phyloP scores from a whole-genome alignment of 2,888 invertebrate genomes.

The Gerosis bhagava region DNA sequence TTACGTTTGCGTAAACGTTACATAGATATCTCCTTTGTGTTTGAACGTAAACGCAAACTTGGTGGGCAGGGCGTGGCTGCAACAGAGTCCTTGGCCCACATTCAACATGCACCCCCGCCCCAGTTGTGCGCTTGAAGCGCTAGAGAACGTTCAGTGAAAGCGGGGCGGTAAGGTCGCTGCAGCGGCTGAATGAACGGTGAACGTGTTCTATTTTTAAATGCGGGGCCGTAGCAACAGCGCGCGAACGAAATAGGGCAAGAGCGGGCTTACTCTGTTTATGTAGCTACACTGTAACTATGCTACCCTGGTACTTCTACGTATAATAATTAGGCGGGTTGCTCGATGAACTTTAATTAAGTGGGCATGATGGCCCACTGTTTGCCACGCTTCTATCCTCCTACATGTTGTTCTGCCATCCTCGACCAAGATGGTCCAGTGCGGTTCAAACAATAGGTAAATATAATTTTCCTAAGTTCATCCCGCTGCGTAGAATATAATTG shows the following conservation, averaged over 20 bases:
- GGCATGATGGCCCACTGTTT: no score
- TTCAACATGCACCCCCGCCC: conserved; percentile 33
- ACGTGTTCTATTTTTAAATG: conserved; percentile 43
- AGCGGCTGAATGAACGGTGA: conserved; percentile 34
- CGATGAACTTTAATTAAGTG: background rate
- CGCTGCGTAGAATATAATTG: no score
- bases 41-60: conserved; percentile 19
- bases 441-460: no score
- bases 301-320: conserved; percentile 23
- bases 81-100: conserved; percentile 37
- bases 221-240: conserved; percentile 46
- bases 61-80: conserved; percentile 40
- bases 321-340: conserved; percentile 3
- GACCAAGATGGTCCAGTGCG: no score
- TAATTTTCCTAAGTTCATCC: no score
- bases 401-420: no score
- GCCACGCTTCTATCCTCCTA: no score
- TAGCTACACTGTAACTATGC: conserved; percentile 17
- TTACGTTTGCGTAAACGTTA: conserved; percentile 17
- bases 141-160: conserved; percentile 26
- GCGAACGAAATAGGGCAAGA: conserved; percentile 35
- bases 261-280: conserved; percentile 10
- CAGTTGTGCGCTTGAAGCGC: conserved; percentile 31
- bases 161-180: conserved; percentile 35
- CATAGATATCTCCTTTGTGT: conserved; percentile 16